A percentile compares a stretch with the other conserved stretches of the same genome.
Conservation (phyloP, 1,140 invertebrate species). For the Temnothorax nylanderi region DNA sequence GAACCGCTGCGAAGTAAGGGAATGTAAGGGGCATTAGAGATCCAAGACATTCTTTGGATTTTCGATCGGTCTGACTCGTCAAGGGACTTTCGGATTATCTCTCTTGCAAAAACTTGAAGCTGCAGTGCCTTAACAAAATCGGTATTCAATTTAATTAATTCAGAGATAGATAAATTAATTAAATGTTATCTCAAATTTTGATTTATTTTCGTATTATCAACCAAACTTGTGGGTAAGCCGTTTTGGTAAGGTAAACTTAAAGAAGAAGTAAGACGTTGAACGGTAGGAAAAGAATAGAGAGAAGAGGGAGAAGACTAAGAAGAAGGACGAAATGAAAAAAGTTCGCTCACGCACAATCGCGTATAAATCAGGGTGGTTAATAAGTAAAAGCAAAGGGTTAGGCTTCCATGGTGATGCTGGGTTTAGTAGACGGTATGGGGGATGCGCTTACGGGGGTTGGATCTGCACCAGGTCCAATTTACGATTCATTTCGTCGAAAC, state of each 20-base stretch:
- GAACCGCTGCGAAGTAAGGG: constrained; percentile 74
- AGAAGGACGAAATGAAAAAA: constrained; percentile 82
- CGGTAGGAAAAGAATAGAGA: constrained; percentile 4
- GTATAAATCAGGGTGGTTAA: constrained; percentile 83
- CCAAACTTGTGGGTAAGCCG: not conserved
- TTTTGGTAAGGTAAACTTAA: not conserved
- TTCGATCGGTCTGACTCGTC: constrained; percentile 20
- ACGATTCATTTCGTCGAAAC: constrained; percentile 84
- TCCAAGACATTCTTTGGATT: constrained; percentile 40
- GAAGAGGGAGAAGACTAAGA: not conserved
- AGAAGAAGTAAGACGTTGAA: constrained; percentile 53
- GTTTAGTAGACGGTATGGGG: constrained; percentile 56
- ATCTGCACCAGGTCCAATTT: constrained; percentile 82
- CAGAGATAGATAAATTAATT: not conserved
- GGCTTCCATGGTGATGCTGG: constrained; percentile 58
- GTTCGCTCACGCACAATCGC: constrained; percentile 78
- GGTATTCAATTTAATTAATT: not conserved
- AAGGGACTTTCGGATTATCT: not conserved
- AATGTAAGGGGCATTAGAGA: constrained; percentile 36
- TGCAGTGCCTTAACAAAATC: not conserved
- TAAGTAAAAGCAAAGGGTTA: constrained; percentile 83
- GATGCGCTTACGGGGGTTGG: constrained; percentile 77
- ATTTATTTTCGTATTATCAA: not conserved
- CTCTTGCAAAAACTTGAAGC: not conserved
- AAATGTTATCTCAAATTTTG: not conserved